These are phyloP conservation scores for Heteromyza rotundicornis DNA, from an alignment of 2,888 invertebrate species.

Conservation along the genomic window DNA sequence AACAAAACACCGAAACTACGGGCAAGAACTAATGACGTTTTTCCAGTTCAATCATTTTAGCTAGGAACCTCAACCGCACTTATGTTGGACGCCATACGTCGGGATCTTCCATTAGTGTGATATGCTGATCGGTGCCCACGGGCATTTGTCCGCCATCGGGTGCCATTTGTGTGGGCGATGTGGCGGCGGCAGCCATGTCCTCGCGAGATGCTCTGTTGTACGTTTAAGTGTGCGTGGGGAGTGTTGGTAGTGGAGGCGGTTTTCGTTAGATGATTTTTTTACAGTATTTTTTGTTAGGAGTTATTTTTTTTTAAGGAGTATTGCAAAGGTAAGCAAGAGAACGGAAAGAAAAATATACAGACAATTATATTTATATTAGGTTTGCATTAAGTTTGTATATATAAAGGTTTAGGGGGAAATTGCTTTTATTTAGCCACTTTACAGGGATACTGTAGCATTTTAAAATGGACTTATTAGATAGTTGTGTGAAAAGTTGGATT, in stretches of 20 bases:
- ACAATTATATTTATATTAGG: too few species aligned
- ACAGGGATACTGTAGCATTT: too few species aligned
- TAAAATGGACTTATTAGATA: too few species aligned
- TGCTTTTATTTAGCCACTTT: too few species aligned
- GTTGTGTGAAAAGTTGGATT: too few species aligned
- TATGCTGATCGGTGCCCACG: conserved; percentile 68
- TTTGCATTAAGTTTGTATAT: too few species aligned
- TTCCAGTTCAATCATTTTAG: too few species aligned
- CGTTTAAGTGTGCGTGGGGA: too few species aligned
- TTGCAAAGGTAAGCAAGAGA: conserved; percentile 37
- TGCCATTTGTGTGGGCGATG: conserved; percentile 70
- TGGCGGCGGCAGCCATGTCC: conserved; percentile 84
- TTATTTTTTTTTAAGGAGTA: conserved; percentile 7
- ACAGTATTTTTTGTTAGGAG: conserved; percentile 18
- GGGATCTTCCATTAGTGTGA: conserved; percentile 90
- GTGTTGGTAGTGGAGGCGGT: conserved; percentile 12
- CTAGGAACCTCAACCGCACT: too few species aligned
- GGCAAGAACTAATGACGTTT: not conserved
- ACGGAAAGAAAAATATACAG: conserved; percentile 40
- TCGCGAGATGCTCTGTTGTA: conserved; percentile 79
- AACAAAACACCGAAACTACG: conserved; percentile 5
- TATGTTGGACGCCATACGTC: conserved; percentile 94
- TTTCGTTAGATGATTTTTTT: conserved; percentile 17
- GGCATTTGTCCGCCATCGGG: conserved; percentile 64
- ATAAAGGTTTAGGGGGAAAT: too few species aligned